These are phyloP conservation scores for Grapholita molesta DNA, from an alignment of 1,140 invertebrate genomes.

Conservation along the genomic window DNA sequence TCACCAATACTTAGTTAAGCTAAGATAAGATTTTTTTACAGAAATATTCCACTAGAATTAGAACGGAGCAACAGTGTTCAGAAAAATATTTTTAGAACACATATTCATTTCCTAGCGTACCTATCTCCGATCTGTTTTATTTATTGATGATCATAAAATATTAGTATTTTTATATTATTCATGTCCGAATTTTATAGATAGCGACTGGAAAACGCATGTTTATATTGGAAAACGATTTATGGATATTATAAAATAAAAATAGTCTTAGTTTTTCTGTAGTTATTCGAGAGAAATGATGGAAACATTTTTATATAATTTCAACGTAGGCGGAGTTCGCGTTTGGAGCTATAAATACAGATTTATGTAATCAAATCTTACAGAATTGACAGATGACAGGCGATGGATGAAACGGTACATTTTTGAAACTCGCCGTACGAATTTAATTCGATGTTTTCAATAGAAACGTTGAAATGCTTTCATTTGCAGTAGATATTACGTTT, in stretches of 20 bases:
- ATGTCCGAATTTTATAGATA: neutral
- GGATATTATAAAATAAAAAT: neutral
- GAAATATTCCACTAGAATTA: too few species aligned
- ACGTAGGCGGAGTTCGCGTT: neutral
- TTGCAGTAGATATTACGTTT: neutral
- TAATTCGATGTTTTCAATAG: neutral
- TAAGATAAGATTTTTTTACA: too few species aligned
- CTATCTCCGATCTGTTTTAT: conserved; percentile 17
- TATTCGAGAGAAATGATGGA: neutral
- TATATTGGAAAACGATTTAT: neutral
- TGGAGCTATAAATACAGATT: neutral
- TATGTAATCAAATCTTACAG: neutral
- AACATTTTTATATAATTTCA: neutral
- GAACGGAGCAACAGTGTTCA: too few species aligned
- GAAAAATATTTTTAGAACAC: neutral
- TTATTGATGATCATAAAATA: neutral
- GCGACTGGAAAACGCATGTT: neutral
- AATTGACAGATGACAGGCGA: conserved; percentile 1
- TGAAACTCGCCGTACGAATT: neutral
- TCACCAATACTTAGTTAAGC: too few species aligned
- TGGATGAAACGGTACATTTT: neutral
- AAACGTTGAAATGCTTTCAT: neutral
- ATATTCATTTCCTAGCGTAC: too few species aligned
- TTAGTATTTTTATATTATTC: neutral
- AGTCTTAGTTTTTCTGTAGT: neutral